Percentiles rank a stretch among this genome's conserved stretches.
These are phyloP conservation scores for Myiozetetes cayanensis DNA, from an alignment of 2,113 vertebrate genomes.

Conservation along the genomic window DNA sequence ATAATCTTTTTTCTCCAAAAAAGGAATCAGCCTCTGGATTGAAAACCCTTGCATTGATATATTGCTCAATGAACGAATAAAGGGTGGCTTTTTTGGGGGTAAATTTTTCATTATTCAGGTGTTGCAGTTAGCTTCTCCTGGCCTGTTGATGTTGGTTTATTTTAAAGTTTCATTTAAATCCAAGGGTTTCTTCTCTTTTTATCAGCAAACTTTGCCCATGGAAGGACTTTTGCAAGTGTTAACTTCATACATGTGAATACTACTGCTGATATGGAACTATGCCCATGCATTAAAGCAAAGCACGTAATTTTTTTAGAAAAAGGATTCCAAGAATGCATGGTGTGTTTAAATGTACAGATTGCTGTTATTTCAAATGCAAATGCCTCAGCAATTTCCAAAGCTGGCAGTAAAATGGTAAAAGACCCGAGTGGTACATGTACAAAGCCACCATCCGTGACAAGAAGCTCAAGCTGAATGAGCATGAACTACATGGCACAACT, in stretches of 20 bases:
- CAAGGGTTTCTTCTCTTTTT: not conserved
- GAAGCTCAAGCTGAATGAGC: not conserved
- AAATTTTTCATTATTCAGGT: not conserved
- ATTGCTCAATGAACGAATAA: not conserved
- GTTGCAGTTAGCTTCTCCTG: not conserved
- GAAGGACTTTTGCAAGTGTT: not conserved
- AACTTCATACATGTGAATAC: not conserved
- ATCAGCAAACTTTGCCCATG: not conserved
- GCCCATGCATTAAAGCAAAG: not conserved
- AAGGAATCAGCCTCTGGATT: not conserved
- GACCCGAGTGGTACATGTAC: not conserved
- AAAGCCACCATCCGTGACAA: not conserved
- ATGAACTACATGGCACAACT: not conserved
- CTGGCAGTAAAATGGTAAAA: not conserved
- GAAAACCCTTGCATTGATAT: not conserved
- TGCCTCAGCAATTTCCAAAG: not conserved
- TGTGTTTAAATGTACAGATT: not conserved
- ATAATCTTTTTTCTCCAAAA: not conserved
- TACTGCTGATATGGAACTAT: not conserved
- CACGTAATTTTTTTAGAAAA: not conserved
- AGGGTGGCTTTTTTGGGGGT: accelerated
- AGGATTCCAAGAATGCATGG: not conserved
- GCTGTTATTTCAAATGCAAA: not conserved
- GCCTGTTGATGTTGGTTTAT: not conserved
- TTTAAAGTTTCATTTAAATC: not conserved